Conservation (phyloP, 2,113 vertebrate genomes). For the Numida meleagris region DNA sequence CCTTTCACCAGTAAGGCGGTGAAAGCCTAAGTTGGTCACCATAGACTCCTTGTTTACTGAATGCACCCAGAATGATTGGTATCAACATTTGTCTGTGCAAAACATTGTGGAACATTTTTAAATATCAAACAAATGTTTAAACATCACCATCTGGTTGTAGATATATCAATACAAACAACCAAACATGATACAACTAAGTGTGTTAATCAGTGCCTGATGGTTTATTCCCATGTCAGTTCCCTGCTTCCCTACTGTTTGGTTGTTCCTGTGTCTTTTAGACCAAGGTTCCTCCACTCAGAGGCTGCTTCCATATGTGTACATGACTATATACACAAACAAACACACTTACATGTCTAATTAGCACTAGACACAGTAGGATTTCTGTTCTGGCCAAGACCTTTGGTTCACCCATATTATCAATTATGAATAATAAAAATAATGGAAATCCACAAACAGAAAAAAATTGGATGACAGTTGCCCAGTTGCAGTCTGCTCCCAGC, state of each 20-base stretch:
- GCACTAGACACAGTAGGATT: neutral
- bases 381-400: slow-evolving; percentile 1
- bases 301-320: neutral
- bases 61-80: neutral
- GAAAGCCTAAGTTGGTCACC: neutral
- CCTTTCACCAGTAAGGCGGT: neutral
- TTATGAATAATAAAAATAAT: slow-evolving; percentile 19
- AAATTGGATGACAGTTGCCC: neutral
- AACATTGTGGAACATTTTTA: slow-evolving; percentile 62
- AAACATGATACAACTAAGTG: slow-evolving; percentile 58
- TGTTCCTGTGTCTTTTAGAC: slow-evolving; percentile 15
- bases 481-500: neutral
- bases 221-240: slow-evolving; percentile 34
- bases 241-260: neutral
- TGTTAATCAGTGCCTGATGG: slow-evolving; percentile 51
- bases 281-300: neutral
- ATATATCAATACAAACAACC: slow-evolving; percentile 66
- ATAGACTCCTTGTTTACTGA: neutral
- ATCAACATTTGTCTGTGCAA: slow-evolving; percentile 50
- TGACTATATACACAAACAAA: neutral
- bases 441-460: neutral
- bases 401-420: slow-evolving; percentile 4
- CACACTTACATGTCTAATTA: neutral
- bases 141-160: slow-evolving; percentile 68
- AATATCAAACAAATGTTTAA: slow-evolving; percentile 69